phyloP scores from a whole-genome alignment of 2,113 vertebrate species.

The Petrocephalus microphthalmus region DNA sequence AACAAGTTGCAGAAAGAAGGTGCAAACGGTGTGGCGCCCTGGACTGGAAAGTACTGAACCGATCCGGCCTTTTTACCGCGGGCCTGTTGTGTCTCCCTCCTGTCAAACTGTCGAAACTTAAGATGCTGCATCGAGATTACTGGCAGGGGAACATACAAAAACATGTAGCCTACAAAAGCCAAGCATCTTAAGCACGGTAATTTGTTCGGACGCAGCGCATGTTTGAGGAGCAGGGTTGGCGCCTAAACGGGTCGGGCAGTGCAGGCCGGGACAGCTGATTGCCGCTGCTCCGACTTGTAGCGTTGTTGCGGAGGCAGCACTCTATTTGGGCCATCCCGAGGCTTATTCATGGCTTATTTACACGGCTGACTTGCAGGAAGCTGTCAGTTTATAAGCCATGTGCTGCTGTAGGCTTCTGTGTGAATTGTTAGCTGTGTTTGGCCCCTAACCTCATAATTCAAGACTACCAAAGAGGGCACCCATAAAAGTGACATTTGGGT shows the following conservation, averaged over 20 bases:
- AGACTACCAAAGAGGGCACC: not conserved
- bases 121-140: slow-evolving; percentile 4
- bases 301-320: not conserved
- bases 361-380: not conserved
- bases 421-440: not conserved
- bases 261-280: not conserved
- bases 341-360: not conserved
- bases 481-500: not conserved
- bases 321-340: not conserved
- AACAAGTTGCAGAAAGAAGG: slow-evolving; percentile 25
- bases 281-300: not conserved
- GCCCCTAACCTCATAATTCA: not conserved
- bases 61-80: not conserved
- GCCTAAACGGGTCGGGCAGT: not conserved
- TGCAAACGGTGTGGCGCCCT: not conserved
- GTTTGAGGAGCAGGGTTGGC: not conserved
- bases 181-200: not conserved
- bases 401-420: not conserved
- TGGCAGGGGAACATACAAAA: slow-evolving; percentile 6
- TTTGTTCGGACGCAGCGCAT: not conserved
- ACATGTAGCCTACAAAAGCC: not conserved
- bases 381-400: not conserved
- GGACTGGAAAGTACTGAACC: not conserved
- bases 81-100: not conserved
- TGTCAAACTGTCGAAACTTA: slow-evolving; percentile 14